phyloP scores from a whole-genome alignment of 2,888 invertebrate genomes.

The Hoplodrina blanda region DNA sequence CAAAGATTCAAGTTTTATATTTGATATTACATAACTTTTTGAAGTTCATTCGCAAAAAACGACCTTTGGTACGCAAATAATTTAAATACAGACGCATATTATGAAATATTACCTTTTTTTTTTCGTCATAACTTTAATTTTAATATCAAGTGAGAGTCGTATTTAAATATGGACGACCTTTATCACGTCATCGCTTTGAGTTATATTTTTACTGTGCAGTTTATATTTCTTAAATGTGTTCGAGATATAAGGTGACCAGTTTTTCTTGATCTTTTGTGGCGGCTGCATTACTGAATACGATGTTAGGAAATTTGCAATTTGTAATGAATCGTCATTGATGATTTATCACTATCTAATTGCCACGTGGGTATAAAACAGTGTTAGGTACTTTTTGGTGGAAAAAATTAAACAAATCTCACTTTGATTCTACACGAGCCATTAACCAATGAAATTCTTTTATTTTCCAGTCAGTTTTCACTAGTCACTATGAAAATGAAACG shows the following conservation, averaged over 20 bases:
- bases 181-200: conserved; percentile 22
- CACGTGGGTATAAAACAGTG: not conserved
- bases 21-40: conserved; percentile 24
- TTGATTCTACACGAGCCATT: not conserved
- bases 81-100: conserved; percentile 15
- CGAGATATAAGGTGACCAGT: conserved; percentile 3
- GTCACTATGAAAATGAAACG: not conserved
- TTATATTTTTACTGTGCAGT: conserved; percentile 27
- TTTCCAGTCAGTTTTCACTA: not conserved
- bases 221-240: conserved; percentile 31
- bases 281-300: too few species aligned
- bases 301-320: not conserved
- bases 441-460: conserved; percentile 12
- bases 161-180: conserved; percentile 45
- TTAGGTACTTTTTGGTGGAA: not conserved
- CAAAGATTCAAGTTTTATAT: conserved; percentile 38
- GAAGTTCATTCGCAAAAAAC: conserved; percentile 25
- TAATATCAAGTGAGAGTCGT: conserved; percentile 37
- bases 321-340: not conserved
- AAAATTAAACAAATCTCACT: not conserved
- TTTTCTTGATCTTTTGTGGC: conserved; percentile 24
- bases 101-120: conserved; percentile 41
- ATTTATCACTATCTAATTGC: not conserved
- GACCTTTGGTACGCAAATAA: conserved; percentile 44
- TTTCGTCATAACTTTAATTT: conserved; percentile 25